Conservation (phyloP, 2,797 vertebrate genomes). For the Acanthornis magna region DNA sequence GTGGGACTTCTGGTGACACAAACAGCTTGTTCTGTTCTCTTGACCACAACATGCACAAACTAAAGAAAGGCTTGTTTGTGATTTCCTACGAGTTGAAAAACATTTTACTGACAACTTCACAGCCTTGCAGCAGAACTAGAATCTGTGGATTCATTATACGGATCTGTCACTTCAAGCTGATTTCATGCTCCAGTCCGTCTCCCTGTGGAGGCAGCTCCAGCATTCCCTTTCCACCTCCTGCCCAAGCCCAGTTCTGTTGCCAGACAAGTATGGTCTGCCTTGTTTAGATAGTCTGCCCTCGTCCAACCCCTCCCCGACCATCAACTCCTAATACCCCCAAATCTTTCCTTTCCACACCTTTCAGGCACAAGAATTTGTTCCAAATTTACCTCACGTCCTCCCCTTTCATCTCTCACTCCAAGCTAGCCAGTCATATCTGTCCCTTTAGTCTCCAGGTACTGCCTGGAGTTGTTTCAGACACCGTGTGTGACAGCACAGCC, state of each 20-base stretch:
- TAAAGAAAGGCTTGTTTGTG: neutral
- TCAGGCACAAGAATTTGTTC: neutral
- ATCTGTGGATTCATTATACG: neutral
- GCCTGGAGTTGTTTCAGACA: neutral
- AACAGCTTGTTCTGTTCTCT: neutral
- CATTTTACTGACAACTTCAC: neutral
- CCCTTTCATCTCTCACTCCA: neutral
- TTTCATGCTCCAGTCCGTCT: neutral
- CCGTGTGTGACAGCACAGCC: fast-evolving
- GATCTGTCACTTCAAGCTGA: neutral
- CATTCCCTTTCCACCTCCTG: neutral
- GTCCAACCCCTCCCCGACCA: neutral
- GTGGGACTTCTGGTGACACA: neutral
- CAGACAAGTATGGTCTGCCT: neutral
- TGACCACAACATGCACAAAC: neutral
- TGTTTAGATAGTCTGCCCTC: neutral
- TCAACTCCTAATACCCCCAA: neutral
- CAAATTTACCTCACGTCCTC: neutral
- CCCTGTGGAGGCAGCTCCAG: neutral
- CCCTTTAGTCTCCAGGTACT: neutral
- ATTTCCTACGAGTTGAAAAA: neutral
- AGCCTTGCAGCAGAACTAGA: neutral
- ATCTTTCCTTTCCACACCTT: neutral
- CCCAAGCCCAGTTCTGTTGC: neutral
- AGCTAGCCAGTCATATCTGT: neutral